These are phyloP conservation scores for Gallinago jamesoni DNA, from an alignment of 2,113 vertebrate species.

Conservation along the genomic window DNA sequence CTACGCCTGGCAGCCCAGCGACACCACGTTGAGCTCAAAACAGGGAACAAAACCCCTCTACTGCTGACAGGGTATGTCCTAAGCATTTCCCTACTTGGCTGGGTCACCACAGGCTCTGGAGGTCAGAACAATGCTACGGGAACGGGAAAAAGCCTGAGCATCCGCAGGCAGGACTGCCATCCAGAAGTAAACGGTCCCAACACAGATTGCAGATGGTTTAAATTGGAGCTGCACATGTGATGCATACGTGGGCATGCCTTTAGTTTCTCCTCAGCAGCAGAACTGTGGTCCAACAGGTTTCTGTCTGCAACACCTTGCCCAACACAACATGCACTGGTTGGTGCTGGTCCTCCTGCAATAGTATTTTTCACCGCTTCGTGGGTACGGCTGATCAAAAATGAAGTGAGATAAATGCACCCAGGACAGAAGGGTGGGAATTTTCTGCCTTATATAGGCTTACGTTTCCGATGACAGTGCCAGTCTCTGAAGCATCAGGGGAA, in stretches of 20 bases:
- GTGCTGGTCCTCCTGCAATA: fast-evolving
- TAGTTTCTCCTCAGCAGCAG: background rate
- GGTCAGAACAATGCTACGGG: background rate
- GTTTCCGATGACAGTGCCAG: background rate
- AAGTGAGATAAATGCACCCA: fast-evolving
- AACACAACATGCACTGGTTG: background rate
- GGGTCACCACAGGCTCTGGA: background rate
- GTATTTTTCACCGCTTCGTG: background rate
- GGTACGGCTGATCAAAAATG: background rate
- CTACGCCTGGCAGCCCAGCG: background rate
- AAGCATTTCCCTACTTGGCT: background rate
- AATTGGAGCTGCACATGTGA: background rate
- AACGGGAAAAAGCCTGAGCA: background rate
- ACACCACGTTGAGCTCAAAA: background rate
- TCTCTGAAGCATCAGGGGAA: background rate
- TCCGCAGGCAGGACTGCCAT: background rate
- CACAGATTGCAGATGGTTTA: background rate
- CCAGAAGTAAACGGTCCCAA: background rate
- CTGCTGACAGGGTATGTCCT: background rate
- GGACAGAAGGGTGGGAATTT: background rate
- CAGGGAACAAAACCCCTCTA: background rate
- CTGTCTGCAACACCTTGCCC: background rate
- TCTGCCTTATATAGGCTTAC: background rate
- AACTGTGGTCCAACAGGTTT: background rate
- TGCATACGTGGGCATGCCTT: background rate